Evolutionary conservation across 2,113 vertebrate species (phyloP), one percentile per base, ranked within the genome.

Genomic region (Laticauda laticaudata): DNA sequence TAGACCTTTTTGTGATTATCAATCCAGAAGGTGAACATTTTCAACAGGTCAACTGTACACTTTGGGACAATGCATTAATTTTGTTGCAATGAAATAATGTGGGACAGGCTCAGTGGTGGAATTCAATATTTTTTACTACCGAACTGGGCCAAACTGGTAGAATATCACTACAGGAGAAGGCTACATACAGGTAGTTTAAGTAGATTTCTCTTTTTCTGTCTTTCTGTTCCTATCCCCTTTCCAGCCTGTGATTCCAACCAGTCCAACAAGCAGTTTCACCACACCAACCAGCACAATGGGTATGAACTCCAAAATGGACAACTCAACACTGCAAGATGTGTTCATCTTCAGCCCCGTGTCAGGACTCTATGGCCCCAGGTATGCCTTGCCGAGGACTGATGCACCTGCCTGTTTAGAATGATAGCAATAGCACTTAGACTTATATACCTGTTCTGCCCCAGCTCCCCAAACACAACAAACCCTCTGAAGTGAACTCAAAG

Each of bases 331-430:
- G 94, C 98, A 99, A 94, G 98, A 99, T 23, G 98, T 98, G 92
- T 99, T 98, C 91, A 99, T 99, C 93, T 98, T 99, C 20, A 98
- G 98, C 59, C 98, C 98, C 0, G 97, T 99, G 95, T 98, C 98
- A 69, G 98, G 98, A 95, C 98, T 98, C 93, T 98, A 98, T 91
- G 97, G 98, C 91, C 97, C 98, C 97, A 98, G 98, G 99, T 99
- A 98, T 96, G 59, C 1, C 1, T 93, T 39, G 24, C 51, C 45
- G 5, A 7, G 24, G 56, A 45, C 81, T 23, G 20, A 12, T 10
- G 48, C 5, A 11, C 21, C 4, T 51, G 56, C 21, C 1, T 26
- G 29, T 90, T 48, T 57, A 86, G 43, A 85, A 39, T 3, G 7
- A 15, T 75, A 10, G 57, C 57, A 26, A 24, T 10, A 61, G 23